Base-by-base conservation (phyloP, 2,797 vertebrate genomes). In the Thalassophryne amazonica region DNA sequence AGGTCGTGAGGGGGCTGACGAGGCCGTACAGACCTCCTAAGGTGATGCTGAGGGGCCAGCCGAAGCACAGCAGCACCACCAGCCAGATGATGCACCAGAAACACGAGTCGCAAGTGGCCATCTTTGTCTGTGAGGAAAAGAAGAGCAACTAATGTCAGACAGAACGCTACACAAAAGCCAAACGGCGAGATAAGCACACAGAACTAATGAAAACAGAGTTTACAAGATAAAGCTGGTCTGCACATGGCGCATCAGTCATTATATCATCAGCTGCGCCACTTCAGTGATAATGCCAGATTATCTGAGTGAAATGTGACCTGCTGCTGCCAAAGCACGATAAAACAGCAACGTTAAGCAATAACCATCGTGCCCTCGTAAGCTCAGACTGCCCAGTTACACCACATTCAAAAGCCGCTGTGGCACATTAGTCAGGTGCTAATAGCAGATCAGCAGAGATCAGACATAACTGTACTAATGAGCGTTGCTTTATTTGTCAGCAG, bases 61-160 rank as follows among this genome's bases (percentile, higher is more conserved):
- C 91, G 9, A 92, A 6, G 69, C 66, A 53, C 51, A 91, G 58
- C 59, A 93, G 82, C 28, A 93, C 21, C 48, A 88, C 8, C 30
- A 94, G 67, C 90, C 92, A 93, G 56, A 94, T 28, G 14, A 93
- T 65, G 64, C 76, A 65, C 89, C 83, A 87, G 10, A 91, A 55
- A 69, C 86, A 86, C 0, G 60, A 78, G 7, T 81, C 73, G n/a
- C 80, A 80, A 24, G 25, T 54, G 52, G 78, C 81, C 89, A 89
- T 92, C 64, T 79, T 91, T 43, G 65, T 50, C 78, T 89, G 51
- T 16, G 46, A 37, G 4, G 28, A 7, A 14, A 40, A 31, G 16
- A 46, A 32, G 19, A 9, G 20, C 12, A 18, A 16, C 5, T 27
- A 22, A 37, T 31, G 25, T 19, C 18, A 4, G 24, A 25, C 3